Conservation (phyloP, 1,140 invertebrate species). For the Zaprionus ghesquierei region DNA sequence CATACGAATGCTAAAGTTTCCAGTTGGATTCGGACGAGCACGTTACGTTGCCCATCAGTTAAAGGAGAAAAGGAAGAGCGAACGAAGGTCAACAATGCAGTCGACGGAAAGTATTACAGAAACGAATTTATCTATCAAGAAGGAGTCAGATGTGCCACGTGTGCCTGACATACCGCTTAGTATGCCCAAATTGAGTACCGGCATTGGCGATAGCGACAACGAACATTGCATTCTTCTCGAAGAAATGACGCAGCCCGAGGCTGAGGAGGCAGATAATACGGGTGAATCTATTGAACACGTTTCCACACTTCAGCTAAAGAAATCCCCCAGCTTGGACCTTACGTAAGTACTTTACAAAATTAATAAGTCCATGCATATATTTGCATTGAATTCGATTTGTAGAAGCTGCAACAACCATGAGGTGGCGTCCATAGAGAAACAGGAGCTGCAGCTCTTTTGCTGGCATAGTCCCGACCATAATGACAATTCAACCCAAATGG, state of each 20-base stretch:
- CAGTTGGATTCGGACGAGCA: constrained; percentile 50
- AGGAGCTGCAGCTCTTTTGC: constrained; percentile 25
- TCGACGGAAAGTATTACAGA: neutral
- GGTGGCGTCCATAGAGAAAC: neutral
- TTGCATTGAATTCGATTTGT: neutral
- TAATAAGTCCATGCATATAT: neutral
- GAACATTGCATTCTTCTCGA: constrained; percentile 28
- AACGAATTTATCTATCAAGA: constrained; percentile 1
- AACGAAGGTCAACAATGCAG: neutral
- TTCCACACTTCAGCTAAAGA: neutral
- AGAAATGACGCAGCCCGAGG: constrained; percentile 12
- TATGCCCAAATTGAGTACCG: constrained; percentile 28
- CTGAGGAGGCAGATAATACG: neutral
- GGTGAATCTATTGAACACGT: constrained; percentile 1
- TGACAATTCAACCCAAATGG: constrained; percentile 21
- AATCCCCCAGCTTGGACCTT: neutral
- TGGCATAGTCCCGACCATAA: constrained; percentile 48
- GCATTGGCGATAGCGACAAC: constrained; percentile 13
- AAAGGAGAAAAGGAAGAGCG: constrained; percentile 8
- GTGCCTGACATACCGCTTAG: neutral
- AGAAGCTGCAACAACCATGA: neutral
- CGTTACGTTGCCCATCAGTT: constrained; percentile 50
- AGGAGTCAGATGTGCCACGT: constrained; percentile 5
- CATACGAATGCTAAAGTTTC: constrained; percentile 60
- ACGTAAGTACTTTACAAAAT: neutral